phyloP scores from a whole-genome alignment of 2,797 vertebrate species.

The Phoeniculus purpureus region DNA sequence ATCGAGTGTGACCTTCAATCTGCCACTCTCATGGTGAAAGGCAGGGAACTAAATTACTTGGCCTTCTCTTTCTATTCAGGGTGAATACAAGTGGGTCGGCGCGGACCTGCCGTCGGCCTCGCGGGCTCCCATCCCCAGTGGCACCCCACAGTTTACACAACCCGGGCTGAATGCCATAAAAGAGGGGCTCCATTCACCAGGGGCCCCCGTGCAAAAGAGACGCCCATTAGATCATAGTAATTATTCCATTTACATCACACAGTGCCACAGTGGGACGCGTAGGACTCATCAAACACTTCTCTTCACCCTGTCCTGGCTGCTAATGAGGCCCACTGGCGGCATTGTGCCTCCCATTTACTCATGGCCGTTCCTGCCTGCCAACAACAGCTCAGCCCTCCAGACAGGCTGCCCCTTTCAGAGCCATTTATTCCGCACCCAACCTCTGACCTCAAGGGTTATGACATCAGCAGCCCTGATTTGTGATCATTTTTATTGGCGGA shows the following conservation, averaged over 20 bases:
- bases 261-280: conserved; percentile 80
- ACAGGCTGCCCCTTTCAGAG: conserved; percentile 83
- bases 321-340: conserved; percentile 83
- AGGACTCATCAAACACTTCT: conserved; percentile 85
- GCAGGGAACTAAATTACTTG: conserved; percentile 72
- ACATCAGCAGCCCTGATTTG: conserved; percentile 84
- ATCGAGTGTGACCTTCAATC: conserved; percentile 82
- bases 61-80: conserved; percentile 74
- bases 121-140: conserved; percentile 75
- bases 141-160: conserved; percentile 80
- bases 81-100: conserved; percentile 72
- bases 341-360: conserved; percentile 83
- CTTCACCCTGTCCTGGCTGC: conserved; percentile 69
- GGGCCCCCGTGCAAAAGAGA: conserved; percentile 78
- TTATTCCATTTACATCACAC: conserved; percentile 84
- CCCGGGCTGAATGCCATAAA: conserved; percentile 78
- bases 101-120: conserved; percentile 77
- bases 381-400: conserved; percentile 78
- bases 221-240: conserved; percentile 88
- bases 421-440: conserved; percentile 77
- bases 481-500: conserved; percentile 84
- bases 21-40: conserved; percentile 79
- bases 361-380: conserved; percentile 78
- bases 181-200: conserved; percentile 79
- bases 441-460: conserved; percentile 82